A percentile compares a stretch with the other conserved stretches of the same genome.
Conservation (phyloP, 1,140 invertebrate genomes). For the Eurosta solidaginis region DNA sequence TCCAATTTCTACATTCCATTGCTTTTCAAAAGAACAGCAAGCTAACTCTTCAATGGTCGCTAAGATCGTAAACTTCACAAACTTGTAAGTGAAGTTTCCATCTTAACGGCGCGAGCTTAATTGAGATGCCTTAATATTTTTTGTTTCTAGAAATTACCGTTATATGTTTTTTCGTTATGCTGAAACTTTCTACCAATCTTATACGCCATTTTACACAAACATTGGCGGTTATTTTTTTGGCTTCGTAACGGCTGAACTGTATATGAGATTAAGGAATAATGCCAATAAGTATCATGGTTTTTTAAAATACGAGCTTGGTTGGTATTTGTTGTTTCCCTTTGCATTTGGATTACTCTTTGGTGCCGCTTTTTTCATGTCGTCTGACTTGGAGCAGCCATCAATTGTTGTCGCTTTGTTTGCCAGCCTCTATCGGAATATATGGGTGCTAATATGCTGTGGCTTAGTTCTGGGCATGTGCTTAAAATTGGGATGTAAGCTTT, state of each 20-base stretch:
- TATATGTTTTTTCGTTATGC: conserved; percentile 48
- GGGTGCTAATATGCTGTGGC: conserved; percentile 40
- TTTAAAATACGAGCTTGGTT: conserved; percentile 36
- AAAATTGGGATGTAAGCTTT: conserved; percentile 49
- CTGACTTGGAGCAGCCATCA: conserved; percentile 47
- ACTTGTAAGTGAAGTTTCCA: too few species aligned
- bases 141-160: conserved; percentile 44
- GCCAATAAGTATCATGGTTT: neutral
- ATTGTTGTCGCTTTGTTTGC: conserved; percentile 52
- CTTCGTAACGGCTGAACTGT: conserved; percentile 45
- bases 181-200: conserved; percentile 47
- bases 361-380: conserved; percentile 48
- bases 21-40: too few species aligned
- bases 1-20: neutral
- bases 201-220: conserved; percentile 51
- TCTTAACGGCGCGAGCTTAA: too few species aligned
- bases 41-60: too few species aligned
- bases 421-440: conserved; percentile 47
- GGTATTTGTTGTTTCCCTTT: conserved; percentile 41
- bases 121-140: neutral
- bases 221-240: conserved; percentile 51
- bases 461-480: conserved; percentile 46
- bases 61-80: too few species aligned
- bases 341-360: conserved; percentile 40
- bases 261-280: conserved; percentile 37